phyloP scores from a whole-genome alignment of 1,140 invertebrate genomes.

The Laupala kohalensis region DNA sequence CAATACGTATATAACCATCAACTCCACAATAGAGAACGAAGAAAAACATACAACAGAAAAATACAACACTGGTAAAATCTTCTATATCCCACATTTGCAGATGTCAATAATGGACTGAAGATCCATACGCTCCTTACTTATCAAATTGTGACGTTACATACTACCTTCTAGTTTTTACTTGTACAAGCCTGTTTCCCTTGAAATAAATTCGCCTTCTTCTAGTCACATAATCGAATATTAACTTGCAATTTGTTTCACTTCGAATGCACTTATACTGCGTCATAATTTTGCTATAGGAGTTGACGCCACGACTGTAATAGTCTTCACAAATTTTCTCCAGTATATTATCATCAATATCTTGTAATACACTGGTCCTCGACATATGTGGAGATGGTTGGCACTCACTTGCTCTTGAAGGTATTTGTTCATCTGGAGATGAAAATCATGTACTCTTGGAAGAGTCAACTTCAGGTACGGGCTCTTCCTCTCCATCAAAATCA shows the following conservation, averaged over 20 bases:
- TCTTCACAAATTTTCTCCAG: constrained; percentile 1
- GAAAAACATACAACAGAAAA: too few species aligned
- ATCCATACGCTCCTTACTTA: background rate
- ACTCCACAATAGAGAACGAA: too few species aligned
- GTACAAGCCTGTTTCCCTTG: background rate
- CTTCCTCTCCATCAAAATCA: constrained; percentile 7
- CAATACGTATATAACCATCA: too few species aligned
- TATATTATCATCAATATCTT: constrained; percentile 1
- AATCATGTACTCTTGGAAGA: background rate
- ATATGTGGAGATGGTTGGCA: background rate
- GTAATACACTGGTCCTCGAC: too few species aligned
- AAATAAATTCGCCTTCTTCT: constrained; percentile 1
- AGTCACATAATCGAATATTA: too few species aligned
- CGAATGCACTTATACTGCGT: too few species aligned
- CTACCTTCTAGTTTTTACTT: background rate
- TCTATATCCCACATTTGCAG: too few species aligned
- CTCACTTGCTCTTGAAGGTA: constrained; percentile 1
- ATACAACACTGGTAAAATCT: too few species aligned
- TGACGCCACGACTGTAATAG: constrained; percentile 2
- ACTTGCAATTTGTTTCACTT: background rate
- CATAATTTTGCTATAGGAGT: background rate
- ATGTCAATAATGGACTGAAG: background rate
- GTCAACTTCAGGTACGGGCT: constrained; percentile 5
- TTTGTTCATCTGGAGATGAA: background rate
- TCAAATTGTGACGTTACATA: background rate